Conservation (phyloP, 23 tunicate species). For the Styela clava region DNA sequence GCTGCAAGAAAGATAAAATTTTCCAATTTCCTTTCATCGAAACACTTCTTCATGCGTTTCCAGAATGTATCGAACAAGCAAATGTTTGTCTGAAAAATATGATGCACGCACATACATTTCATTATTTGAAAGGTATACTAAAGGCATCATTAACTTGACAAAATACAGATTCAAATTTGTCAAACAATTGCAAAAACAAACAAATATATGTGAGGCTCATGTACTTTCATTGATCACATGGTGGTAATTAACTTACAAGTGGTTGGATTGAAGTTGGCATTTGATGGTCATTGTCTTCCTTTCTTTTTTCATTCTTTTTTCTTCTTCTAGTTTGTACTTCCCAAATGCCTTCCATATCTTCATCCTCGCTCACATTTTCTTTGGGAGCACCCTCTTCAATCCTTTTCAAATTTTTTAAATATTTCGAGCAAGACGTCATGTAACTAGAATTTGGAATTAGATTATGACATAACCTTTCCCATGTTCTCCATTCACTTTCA, state of each 20-base stretch:
- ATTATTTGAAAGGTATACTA: too few species aligned
- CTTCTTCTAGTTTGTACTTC: background rate
- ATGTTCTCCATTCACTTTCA: constrained; percentile 8
- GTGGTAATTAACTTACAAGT: too few species aligned
- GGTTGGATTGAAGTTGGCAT: background rate
- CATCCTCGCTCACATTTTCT: background rate
- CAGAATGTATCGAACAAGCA: background rate
- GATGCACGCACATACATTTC: too few species aligned
- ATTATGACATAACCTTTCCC: constrained; percentile 8
- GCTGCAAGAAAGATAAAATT: constrained; percentile 11
- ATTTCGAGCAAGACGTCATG: background rate
- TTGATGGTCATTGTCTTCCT: background rate
- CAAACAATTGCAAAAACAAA: too few species aligned
- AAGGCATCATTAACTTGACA: too few species aligned
- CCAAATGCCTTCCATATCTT: constrained; percentile 10
- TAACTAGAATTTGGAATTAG: constrained; percentile 15
- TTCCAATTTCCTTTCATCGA: background rate
- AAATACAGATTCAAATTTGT: too few species aligned
- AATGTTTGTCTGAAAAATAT: background rate
- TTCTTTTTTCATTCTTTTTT: background rate
- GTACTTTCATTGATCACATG: too few species aligned
- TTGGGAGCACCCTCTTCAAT: background rate
- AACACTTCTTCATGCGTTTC: background rate
- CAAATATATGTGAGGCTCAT: too few species aligned
- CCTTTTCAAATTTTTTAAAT: background rate